phyloP scores from a whole-genome alignment of 2,113 vertebrate species.

The Anguilla rostrata region DNA sequence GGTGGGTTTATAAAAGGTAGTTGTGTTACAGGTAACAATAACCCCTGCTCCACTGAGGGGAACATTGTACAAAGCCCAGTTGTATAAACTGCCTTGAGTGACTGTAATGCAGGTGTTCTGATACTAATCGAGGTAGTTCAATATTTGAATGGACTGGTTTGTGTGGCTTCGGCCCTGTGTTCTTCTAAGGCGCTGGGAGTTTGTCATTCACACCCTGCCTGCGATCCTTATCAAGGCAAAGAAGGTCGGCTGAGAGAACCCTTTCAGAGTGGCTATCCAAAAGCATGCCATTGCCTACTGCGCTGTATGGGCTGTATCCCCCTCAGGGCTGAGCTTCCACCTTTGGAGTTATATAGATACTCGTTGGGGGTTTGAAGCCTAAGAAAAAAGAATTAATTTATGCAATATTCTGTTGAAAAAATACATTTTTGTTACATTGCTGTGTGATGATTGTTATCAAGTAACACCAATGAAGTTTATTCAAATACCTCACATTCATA shows the following conservation, averaged over 20 bases:
- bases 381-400: neutral
- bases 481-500: neutral
- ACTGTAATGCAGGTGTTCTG: constrained; percentile 19
- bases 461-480: neutral
- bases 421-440: neutral
- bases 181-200: neutral
- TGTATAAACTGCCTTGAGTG: constrained; percentile 25
- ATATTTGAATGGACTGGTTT: constrained; percentile 35
- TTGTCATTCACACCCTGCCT: constrained; percentile 1
- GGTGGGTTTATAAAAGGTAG: neutral
- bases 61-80: constrained; percentile 29
- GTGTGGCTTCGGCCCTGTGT: neutral
- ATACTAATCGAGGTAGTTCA: constrained; percentile 40
- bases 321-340: neutral
- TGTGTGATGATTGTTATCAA: neutral
- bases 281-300: neutral
- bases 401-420: neutral
- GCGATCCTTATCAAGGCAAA: neutral
- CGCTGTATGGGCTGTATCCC: neutral
- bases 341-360: too few species aligned
- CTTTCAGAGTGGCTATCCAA: neutral
- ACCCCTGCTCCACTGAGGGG: constrained; percentile 22
- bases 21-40: constrained; percentile 23
- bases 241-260: neutral
- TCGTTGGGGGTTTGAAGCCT: too few species aligned